Base-by-base conservation (phyloP, 1,140 invertebrate genomes). In the Cephus cinctus region DNA sequence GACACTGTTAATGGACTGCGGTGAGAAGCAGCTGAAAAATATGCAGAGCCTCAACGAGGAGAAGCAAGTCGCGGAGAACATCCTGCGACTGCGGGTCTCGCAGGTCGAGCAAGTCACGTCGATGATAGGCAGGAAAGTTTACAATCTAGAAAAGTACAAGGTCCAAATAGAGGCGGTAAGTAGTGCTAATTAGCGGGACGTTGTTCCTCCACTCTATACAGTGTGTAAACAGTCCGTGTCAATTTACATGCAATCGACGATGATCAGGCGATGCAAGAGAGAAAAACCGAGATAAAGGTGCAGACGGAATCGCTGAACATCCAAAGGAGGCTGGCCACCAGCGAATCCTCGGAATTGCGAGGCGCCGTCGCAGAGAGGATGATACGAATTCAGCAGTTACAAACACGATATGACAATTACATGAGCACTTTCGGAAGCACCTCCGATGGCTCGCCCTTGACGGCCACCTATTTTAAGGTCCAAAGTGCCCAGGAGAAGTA, bases 401-500 rank as follows among this genome's bases (percentile, higher is more conserved):
- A 84, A 43, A 81, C 63, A 0, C 68, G 78, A 11, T 71, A 72
- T 20, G 64, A 72, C 2, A 63, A 50, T 48, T 50, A 44, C 2
- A 32, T 67, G 23, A 65, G 66, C 1, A 47, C 50, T 9, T 48
- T 71, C 36, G 64, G 61, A 9, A 51, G 57, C 2, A 84, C 81
- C 59, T 75, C 81, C n/a, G 73, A 79, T 9, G 83, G 84, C 0
- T 75, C 81, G 35, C 77, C 79, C 15, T 52, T 84, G 4, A 82
- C 81, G 4, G 78, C 84, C 2, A 80, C 85, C 0, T 82, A 85
- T 61, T 78, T 86, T 39, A 86, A 84, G 65, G 81, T 88, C 25
- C 84, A 86, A 74, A 80, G 77, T 46, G 83, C 84, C 1, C 85
- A 86, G 67, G 85, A 88, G 51, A 83, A 82, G 31, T 81, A 80